A percentile compares a stretch with the other conserved stretches of the same genome.
These are phyloP conservation scores for Pardosa pseudoannulata DNA, from an alignment of 2,888 invertebrate genomes.

Conservation along the genomic window DNA sequence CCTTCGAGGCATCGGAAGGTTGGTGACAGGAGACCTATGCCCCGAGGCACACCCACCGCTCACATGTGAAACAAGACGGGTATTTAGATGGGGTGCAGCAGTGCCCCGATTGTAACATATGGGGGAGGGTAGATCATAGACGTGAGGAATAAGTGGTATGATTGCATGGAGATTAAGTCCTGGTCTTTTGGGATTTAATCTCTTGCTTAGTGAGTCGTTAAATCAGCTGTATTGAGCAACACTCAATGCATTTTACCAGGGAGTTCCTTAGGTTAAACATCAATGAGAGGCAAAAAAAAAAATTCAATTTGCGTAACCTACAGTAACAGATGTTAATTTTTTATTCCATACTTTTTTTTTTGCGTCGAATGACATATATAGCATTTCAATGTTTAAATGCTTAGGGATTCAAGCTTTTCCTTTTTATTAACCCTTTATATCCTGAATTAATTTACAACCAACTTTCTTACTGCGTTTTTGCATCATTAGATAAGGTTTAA, in stretches of 20 bases:
- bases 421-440: too few relatives aligned
- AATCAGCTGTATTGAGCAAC: not conserved
- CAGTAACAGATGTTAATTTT: not conserved
- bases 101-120: conserved; percentile 27
- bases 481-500: too few relatives aligned
- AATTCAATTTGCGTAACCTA: not conserved
- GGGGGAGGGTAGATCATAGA: conserved; percentile 14
- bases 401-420: too few relatives aligned
- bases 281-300: not conserved
- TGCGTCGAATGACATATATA: too few relatives aligned
- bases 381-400: too few relatives aligned
- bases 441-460: too few relatives aligned
- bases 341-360: too few relatives aligned
- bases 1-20: not conserved
- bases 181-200: not conserved
- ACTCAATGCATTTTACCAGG: not conserved
- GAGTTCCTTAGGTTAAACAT: not conserved
- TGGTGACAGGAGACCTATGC: conserved; percentile 12
- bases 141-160: conserved; percentile 4
- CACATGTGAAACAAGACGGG: conserved; percentile 32
- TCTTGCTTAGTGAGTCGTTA: not conserved
- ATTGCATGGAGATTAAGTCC: not conserved
- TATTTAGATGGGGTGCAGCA: not conserved
- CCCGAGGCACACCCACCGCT: not conserved
- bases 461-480: too few relatives aligned